Base-by-base conservation (phyloP, 2,113 vertebrate species). In the Salvator merianae region DNA sequence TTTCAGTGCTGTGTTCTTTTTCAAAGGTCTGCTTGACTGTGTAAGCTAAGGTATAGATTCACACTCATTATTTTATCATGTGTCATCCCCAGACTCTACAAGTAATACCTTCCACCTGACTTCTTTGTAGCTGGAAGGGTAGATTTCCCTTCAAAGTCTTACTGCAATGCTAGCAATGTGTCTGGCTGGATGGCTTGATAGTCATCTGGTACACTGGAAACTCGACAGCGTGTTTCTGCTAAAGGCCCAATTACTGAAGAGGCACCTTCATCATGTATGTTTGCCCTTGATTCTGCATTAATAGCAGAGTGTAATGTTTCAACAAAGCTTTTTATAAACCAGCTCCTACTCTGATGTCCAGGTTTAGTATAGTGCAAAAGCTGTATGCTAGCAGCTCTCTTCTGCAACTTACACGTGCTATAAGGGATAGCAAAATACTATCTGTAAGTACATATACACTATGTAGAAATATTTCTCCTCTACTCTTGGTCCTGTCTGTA, bases 121-220 rank as follows among this genome's bases (percentile, higher is more conserved):
- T 93, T 85, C 85, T 91, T 84, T 89, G 90, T 36, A 91, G 88
- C 28, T 84, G 86, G 90, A 80, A 90, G 88, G 91, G 79, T 88
- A 92, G 82, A 91, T 92, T 93, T 92, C 82, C 84, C 90, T 94
- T 91, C 87, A 63, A 82, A 86, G 71, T n/a, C 40, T 71, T 70
- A 81, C 55, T 77, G 76, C 68, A 77, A 77, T 71, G 83, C 79
- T 77, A 86, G 36, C 77, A 91, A 84, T 91, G 86, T 90, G 88
- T 88, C 55, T 59, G 55, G 89, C 91, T 86, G 87, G 73, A 85
- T n/a, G 90, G 87, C 83, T 92, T 87, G 87, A 88, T 91, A 90
- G 92, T 94, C 93, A 95, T 90, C 90, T 93, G 94, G 89, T 91
- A 86, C 87, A 81, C 92, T 91, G 77, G 86, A 91, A 92, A 93